Percentiles rank a stretch among this genome's conserved stretches.
Evolutionary conservation across 2,797 vertebrate genomes (phyloP).

Genomic region (Peromyscus attwateri): DNA sequence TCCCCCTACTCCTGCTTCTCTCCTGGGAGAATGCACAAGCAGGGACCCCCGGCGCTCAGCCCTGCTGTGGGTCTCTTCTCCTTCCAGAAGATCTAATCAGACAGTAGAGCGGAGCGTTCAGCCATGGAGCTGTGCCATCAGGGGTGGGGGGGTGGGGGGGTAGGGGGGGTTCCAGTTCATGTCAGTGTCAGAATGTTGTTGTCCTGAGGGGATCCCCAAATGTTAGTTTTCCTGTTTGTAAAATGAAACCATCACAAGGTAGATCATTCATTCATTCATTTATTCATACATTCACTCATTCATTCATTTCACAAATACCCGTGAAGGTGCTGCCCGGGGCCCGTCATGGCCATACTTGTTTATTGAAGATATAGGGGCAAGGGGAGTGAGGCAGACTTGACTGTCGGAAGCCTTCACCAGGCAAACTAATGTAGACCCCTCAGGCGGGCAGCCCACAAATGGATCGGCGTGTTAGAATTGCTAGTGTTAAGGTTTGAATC

Average conservation of each 20-base stretch:
- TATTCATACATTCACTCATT: background rate
- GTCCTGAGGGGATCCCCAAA: background rate
- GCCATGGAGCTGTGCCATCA: background rate
- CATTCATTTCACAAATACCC: background rate
- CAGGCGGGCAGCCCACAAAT: background rate
- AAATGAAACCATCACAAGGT: background rate
- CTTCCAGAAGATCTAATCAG: background rate
- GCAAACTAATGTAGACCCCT: background rate
- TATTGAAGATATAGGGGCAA: too few relatives aligned
- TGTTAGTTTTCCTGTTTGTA: background rate
- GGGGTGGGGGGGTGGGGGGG: too few relatives aligned
- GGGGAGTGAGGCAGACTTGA: background rate
- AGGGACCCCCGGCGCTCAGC: background rate
- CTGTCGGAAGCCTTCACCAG: background rate
- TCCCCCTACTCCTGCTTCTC: background rate
- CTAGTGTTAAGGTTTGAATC: background rate
- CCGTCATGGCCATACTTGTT: background rate
- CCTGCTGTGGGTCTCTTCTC: background rate
- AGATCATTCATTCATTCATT: background rate
- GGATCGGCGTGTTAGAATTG: background rate
- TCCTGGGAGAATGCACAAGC: background rate
- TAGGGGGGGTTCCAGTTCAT: background rate
- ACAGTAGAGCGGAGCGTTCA: background rate
- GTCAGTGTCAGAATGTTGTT: background rate
- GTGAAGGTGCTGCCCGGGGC: background rate